These are phyloP conservation scores for Icerya purchasi DNA, from an alignment of 2,888 invertebrate species.

Conservation along the genomic window DNA sequence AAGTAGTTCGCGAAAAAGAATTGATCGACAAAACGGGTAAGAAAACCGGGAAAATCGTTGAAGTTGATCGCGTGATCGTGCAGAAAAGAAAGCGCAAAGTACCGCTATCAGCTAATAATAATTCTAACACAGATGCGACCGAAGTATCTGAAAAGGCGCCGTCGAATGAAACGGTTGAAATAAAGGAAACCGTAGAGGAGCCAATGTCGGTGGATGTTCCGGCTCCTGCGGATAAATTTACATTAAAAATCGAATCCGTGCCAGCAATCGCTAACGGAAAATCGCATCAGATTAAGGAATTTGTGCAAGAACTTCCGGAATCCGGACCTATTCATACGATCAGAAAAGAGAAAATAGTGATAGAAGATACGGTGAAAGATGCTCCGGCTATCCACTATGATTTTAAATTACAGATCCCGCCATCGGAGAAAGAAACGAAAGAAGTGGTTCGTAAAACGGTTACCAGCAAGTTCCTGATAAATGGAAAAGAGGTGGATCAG, in stretches of 20 bases:
- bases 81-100: background rate
- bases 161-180: background rate
- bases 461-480: background rate
- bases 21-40: background rate
- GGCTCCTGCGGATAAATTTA: background rate
- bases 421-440: background rate
- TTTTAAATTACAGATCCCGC: background rate
- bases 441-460: background rate
- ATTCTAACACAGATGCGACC: background rate
- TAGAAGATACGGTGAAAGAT: no score
- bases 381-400: background rate
- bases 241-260: background rate
- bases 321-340: background rate
- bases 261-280: background rate
- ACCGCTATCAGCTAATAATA: no score
- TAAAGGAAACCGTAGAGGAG: background rate
- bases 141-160: background rate
- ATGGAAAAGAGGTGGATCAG: background rate
- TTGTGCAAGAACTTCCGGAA: background rate
- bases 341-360: background rate
- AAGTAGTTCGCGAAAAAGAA: background rate
- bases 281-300: background rate
- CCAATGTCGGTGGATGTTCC: background rate
- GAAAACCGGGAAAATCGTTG: background rate
- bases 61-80: background rate